These are phyloP conservation scores for Plebejus melissa DNA, from an alignment of 2,888 invertebrate species.

Conservation along the genomic window DNA sequence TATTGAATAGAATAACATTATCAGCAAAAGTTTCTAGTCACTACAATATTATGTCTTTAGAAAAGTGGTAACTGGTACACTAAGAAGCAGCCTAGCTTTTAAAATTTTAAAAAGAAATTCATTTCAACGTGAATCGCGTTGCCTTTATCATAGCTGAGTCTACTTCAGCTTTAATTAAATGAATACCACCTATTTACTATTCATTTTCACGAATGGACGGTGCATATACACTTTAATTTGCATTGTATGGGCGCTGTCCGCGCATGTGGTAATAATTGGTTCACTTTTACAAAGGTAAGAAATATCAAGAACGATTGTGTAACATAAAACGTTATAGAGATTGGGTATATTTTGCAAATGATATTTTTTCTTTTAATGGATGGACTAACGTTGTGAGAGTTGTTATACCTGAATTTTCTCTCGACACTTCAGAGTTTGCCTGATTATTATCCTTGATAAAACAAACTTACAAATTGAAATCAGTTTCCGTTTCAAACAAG, in stretches of 20 bases:
- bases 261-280: not conserved
- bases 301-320: slow-evolving; percentile 9
- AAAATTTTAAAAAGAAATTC: not conserved
- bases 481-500: not conserved
- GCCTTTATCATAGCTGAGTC: not conserved
- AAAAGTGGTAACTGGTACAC: not conserved
- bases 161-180: not conserved
- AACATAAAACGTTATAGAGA: not conserved
- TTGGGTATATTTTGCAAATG: not conserved
- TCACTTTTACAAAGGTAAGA: not conserved
- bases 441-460: not conserved
- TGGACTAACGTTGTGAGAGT: not conserved
- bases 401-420: not conserved
- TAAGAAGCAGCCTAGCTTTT: not conserved
- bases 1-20: not conserved
- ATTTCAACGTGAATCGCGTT: not conserved
- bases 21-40: not conserved
- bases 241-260: not conserved
- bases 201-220: not conserved
- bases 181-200: not conserved
- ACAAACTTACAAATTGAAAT: not conserved
- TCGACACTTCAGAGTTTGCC: not conserved
- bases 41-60: not conserved
- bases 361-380: not conserved
- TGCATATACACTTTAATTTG: not conserved